Percentiles rank a stretch among this genome's conserved stretches.
phyloP scores from a whole-genome alignment of 2,113 vertebrate genomes.

The Abramis brama region DNA sequence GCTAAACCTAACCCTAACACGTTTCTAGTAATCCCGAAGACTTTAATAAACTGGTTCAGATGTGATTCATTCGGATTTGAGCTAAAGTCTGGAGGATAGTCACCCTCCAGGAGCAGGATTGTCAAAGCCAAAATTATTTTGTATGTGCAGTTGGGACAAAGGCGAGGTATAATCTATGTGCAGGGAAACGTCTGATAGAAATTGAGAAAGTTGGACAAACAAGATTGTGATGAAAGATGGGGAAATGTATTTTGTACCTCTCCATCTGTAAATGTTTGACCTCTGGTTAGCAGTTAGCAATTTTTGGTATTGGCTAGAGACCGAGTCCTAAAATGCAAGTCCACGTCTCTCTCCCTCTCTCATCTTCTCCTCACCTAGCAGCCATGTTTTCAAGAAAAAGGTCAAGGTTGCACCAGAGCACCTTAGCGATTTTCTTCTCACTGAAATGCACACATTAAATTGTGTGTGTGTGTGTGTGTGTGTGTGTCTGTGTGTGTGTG shows the following conservation, averaged over 20 bases:
- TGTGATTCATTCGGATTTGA: not conserved
- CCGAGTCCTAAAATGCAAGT: conserved; percentile 27
- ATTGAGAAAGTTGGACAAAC: not conserved
- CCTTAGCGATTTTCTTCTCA: conserved; percentile 45
- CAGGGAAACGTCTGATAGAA: not conserved
- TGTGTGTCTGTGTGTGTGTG: not conserved
- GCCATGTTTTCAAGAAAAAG: conserved; percentile 62
- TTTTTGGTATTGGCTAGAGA: conserved; percentile 1
- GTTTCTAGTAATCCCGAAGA: not conserved
- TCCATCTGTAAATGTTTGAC: conserved; percentile 6
- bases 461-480: not conserved
- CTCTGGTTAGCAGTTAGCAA: not conserved
- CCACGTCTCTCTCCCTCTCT: conserved; percentile 2
- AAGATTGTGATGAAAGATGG: not conserved
- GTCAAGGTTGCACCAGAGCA: conserved; percentile 69
- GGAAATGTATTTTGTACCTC: not conserved
- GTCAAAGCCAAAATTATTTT: not conserved
- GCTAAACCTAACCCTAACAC: too few species aligned
- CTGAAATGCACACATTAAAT: conserved; percentile 4
- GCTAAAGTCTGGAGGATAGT: not conserved
- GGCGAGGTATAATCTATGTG: not conserved
- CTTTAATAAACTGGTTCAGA: not conserved
- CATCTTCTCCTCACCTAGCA: not conserved
- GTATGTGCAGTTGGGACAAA: not conserved
- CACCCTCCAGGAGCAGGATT: not conserved